A percentile compares a stretch with the other conserved stretches of the same genome.
Conservation (phyloP, 2,797 vertebrate species). For the Channallabes apus region DNA sequence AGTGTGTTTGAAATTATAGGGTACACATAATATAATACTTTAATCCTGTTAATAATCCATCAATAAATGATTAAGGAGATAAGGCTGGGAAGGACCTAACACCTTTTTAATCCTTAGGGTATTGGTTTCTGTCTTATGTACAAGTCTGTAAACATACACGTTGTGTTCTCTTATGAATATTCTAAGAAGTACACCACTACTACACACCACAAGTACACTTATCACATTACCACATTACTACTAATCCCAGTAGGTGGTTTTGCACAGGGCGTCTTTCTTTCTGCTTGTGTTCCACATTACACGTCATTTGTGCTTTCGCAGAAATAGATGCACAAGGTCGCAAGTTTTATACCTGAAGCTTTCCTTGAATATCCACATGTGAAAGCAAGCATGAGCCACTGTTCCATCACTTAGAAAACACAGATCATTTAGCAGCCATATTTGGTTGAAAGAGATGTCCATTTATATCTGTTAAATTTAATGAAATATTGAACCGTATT, state of each 20-base stretch:
- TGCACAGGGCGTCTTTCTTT: slow-evolving; percentile 23
- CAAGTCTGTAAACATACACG: neutral
- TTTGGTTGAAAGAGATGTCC: no score
- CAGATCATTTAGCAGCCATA: no score
- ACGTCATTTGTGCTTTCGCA: neutral
- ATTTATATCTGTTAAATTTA: neutral
- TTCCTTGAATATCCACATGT: neutral
- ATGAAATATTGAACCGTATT: neutral
- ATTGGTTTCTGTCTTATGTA: neutral
- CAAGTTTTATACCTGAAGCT: neutral
- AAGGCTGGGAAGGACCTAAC: neutral
- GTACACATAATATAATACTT: neutral
- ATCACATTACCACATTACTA: neutral
- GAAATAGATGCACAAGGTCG: neutral
- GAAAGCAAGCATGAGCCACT: neutral
- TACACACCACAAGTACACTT: no score
- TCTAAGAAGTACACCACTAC: neutral
- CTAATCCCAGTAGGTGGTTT: slow-evolving; percentile 13
- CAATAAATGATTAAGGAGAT: neutral
- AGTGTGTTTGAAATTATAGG: neutral
- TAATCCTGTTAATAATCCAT: neutral
- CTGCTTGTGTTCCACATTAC: slow-evolving; percentile 16
- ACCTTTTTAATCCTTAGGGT: neutral
- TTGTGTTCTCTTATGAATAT: neutral
- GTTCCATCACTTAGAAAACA: neutral